Evolutionary conservation across 2,113 vertebrate species (phyloP).

Genomic region (Onychorhynchus coronatus): DNA sequence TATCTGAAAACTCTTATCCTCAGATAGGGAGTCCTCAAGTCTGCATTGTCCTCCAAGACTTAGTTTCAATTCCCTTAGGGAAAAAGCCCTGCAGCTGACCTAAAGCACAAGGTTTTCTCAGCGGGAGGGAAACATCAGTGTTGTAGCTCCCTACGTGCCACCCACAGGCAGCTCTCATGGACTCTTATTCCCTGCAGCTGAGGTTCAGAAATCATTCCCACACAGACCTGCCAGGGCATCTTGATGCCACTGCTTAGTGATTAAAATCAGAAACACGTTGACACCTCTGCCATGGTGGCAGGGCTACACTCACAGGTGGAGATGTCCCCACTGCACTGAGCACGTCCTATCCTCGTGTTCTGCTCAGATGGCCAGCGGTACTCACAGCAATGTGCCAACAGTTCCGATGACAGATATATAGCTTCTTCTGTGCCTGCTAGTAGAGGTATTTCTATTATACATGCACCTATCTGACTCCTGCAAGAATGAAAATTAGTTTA

Average conservation of each 20-base stretch:
- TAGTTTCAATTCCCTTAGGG: neutral
- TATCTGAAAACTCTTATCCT: neutral
- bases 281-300: rapidly evolving
- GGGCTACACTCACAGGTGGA: neutral
- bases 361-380: rapidly evolving
- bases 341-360: rapidly evolving
- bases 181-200: neutral
- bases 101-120: neutral
- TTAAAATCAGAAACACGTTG: neutral
- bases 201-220: neutral
- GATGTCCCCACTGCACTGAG: rapidly evolving
- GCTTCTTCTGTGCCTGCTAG: neutral
- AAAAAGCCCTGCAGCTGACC: neutral
- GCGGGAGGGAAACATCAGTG: rapidly evolving
- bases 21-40: neutral
- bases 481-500: neutral
- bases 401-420: neutral
- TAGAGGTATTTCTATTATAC: neutral
- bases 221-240: neutral
- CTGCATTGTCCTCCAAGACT: neutral
- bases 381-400: neutral
- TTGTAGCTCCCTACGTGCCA: neutral
- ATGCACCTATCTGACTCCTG: neutral
- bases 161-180: neutral
- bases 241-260: neutral